phyloP scores from a whole-genome alignment of 2,113 vertebrate genomes.

The Dasyurus viverrinus region DNA sequence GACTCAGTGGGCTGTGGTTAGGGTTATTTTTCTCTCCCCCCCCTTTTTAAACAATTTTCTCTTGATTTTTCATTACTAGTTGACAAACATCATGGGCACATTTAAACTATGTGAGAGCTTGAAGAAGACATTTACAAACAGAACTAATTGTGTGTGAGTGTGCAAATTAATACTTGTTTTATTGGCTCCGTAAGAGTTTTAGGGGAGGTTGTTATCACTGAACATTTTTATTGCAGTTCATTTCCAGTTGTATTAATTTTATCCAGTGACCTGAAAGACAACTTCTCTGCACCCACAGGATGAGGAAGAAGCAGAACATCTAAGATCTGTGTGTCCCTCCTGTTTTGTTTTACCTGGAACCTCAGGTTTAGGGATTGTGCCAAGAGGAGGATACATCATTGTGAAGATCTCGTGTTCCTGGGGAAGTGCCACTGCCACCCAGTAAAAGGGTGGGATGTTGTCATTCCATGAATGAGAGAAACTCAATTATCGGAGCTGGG shows the following conservation, averaged over 20 bases:
- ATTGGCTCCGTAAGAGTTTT: background rate
- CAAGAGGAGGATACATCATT: background rate
- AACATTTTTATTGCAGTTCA: background rate
- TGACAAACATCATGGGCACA: background rate
- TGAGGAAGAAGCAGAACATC: background rate
- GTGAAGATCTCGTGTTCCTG: background rate
- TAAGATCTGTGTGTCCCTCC: background rate
- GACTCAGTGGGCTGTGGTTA: background rate
- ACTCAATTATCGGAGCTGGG: background rate
- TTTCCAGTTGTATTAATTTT: background rate
- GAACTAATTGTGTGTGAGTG: background rate
- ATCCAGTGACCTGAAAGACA: background rate
- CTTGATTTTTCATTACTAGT: too few species aligned
- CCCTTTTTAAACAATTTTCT: background rate
- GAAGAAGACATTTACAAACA: background rate
- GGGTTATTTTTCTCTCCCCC: background rate
- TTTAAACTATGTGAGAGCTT: background rate
- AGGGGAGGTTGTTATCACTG: background rate
- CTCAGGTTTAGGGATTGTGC: background rate
- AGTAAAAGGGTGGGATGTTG: background rate
- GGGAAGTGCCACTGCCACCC: background rate
- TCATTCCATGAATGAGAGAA: background rate
- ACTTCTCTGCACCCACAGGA: background rate
- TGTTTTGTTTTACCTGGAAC: background rate
- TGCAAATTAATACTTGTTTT: constrained; percentile 20